Conservation (phyloP, 2,888 invertebrate species). For the Dicranocentrus wangi region DNA sequence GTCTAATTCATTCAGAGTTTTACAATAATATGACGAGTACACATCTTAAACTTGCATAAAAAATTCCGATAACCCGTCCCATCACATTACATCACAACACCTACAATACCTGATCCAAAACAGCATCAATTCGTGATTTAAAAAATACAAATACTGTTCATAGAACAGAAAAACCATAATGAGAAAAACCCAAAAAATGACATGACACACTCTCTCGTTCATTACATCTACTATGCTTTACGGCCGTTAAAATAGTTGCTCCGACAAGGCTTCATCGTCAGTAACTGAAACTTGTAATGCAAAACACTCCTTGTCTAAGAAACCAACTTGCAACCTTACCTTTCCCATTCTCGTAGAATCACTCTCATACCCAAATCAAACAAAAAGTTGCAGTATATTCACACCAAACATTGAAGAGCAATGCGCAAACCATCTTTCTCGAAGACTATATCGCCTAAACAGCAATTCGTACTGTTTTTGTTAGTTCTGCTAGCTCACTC, state of each 20-base stretch:
- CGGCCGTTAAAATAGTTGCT: conserved; percentile 58
- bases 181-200: conserved; percentile 33
- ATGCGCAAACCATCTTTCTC: conserved; percentile 13
- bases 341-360: conserved; percentile 5
- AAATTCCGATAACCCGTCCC: too few relatives aligned
- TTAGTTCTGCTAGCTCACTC: conserved; percentile 37
- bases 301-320: conserved; percentile 33
- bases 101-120: not conserved
- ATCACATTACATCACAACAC: too few relatives aligned
- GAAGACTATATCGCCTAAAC: not conserved
- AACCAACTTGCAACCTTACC: not conserved
- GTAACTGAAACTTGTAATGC: conserved; percentile 38
- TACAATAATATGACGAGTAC: too few relatives aligned
- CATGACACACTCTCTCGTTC: conserved; percentile 52
- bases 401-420: conserved; percentile 13
- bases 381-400: conserved; percentile 5
- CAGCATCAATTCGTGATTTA: conserved; percentile 33
- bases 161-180: conserved; percentile 5
- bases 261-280: conserved; percentile 23
- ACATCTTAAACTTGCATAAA: too few relatives aligned
- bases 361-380: conserved; percentile 1
- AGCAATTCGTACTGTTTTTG: conserved; percentile 37
- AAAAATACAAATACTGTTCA: conserved; percentile 23
- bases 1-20: too few relatives aligned
- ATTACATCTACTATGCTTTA: conserved; percentile 38